Evolutionary conservation across 2,797 vertebrate species (phyloP).

Genomic region (Myripristis jacobus): DNA sequence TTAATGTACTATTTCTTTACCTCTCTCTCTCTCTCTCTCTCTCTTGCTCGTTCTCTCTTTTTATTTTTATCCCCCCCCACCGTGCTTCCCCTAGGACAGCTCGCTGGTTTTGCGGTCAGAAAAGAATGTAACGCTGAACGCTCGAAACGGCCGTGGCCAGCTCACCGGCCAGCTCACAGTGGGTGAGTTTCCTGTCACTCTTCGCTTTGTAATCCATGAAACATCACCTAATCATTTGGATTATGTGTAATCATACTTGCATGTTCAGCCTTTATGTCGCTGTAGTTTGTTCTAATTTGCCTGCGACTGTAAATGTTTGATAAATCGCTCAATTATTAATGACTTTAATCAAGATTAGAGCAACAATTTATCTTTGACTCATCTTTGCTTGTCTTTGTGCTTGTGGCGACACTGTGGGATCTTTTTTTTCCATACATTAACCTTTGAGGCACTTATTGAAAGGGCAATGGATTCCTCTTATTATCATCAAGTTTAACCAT

Average conservation of each 20-base stretch:
- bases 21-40: too few species aligned
- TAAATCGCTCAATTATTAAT: slow-evolving; percentile 56
- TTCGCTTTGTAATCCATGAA: neutral
- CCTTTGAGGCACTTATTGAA: slow-evolving; percentile 61
- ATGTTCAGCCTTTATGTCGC: neutral
- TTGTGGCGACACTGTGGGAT: slow-evolving; percentile 2
- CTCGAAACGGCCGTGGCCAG: slow-evolving; percentile 90
- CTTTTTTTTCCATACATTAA: slow-evolving; percentile 51
- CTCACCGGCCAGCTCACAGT: slow-evolving; percentile 94
- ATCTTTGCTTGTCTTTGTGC: slow-evolving; percentile 24
- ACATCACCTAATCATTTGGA: neutral
- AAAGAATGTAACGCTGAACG: slow-evolving; percentile 93
- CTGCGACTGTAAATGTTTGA: slow-evolving; percentile 40
- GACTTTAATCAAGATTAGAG: slow-evolving; percentile 56
- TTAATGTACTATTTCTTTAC: too few species aligned
- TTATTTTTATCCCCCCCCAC: slow-evolving; percentile 65
- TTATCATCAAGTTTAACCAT: slow-evolving; percentile 68
- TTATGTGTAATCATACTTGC: neutral
- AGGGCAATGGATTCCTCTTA: slow-evolving; percentile 70
- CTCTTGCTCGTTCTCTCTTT: slow-evolving; percentile 12
- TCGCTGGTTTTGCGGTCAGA: slow-evolving; percentile 92
- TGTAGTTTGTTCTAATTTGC: slow-evolving; percentile 22
- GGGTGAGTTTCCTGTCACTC: slow-evolving; percentile 84
- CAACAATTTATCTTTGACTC: slow-evolving; percentile 49
- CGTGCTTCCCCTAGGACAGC: slow-evolving; percentile 87